Evolutionary conservation across 1,140 invertebrate species (phyloP), one percentile per base, ranked within the genome.

Genomic region (Pomacea maculata): DNA sequence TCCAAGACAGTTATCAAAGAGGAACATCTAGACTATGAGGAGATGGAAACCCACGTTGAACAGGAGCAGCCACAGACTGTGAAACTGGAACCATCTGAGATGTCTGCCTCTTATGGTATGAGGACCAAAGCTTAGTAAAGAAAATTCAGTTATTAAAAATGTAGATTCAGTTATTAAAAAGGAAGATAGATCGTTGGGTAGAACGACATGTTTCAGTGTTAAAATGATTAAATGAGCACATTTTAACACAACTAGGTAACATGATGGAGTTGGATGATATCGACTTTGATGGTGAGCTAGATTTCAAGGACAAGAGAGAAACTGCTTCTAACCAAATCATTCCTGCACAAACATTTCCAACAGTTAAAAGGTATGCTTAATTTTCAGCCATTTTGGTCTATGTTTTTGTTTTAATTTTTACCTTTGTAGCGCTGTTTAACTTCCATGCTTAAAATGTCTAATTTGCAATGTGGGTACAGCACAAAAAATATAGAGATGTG

Each of bases 201-300:
- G 34, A 45, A 6, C 0, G 34, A 45, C 1, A 45, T 61, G 57
- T 17, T 71, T 17, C 14, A 17, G 70, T 19, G 70, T 25, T 52
- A 12, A 71, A 25, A 9, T 17, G 70, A 71, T 61, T 0, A 61
- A 61, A 61, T 17, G 15, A 61, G 57, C 1, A 9, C 15, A 61
- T 61, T 61, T 61, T 1, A 17, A 11, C 9, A 8, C 9, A 8
- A 61, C 57, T 61, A 17, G 77, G 52, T 15, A 25, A 21, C 10
- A 29, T 25, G 64, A 81, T 80, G 73, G 79, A 82, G 45, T 64
- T 84, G 34, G 77, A 77, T 54, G 80, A 74, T 21, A 81, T 81
- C 65, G 85, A 91, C 72, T 91, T 91, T 88, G 88, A 90, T 85
- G 89, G 67, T 64, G 63, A 67, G 6, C 55, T 76, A 0, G 61